Conservation (phyloP, 53 echinoderm and acorn worm species). For the Mesocentrotus franciscanus region DNA sequence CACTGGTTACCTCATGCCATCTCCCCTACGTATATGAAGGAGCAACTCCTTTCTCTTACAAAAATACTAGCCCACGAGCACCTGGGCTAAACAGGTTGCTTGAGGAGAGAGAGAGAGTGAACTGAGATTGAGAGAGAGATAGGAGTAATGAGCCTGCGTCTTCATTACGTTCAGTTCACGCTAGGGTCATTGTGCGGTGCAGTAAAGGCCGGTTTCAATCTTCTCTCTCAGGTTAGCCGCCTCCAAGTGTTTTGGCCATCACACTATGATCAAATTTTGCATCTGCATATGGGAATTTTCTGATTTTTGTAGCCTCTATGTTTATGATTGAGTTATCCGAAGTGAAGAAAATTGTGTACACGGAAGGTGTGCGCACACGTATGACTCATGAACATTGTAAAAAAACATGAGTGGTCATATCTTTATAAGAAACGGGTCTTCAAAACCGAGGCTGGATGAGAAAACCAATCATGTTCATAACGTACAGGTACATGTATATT, state of each 20-base stretch:
- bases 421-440: background rate
- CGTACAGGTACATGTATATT: too few species aligned
- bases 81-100: background rate
- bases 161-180: slow-evolving; percentile 40
- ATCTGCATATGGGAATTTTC: slow-evolving; percentile 34
- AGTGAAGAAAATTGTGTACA: background rate
- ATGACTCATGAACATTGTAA: background rate
- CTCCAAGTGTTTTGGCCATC: slow-evolving; percentile 40
- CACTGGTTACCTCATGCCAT: background rate
- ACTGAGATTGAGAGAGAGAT: slow-evolving; percentile 18
- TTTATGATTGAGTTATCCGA: background rate
- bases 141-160: slow-evolving; percentile 30
- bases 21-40: background rate
- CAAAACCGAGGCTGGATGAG: too few species aligned
- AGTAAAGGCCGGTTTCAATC: slow-evolving; percentile 24
- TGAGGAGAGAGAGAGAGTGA: background rate
- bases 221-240: background rate
- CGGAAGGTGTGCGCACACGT: background rate
- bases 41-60: background rate
- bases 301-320: background rate
- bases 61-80: background rate
- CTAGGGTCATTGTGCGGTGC: slow-evolving; percentile 51
- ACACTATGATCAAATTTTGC: slow-evolving; percentile 17
- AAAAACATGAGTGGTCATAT: background rate
- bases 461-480: too few species aligned